Evolutionary conservation across 2,888 invertebrate species (phyloP), one percentile per base, ranked within the genome.

Genomic region (Cabera pusaria): DNA sequence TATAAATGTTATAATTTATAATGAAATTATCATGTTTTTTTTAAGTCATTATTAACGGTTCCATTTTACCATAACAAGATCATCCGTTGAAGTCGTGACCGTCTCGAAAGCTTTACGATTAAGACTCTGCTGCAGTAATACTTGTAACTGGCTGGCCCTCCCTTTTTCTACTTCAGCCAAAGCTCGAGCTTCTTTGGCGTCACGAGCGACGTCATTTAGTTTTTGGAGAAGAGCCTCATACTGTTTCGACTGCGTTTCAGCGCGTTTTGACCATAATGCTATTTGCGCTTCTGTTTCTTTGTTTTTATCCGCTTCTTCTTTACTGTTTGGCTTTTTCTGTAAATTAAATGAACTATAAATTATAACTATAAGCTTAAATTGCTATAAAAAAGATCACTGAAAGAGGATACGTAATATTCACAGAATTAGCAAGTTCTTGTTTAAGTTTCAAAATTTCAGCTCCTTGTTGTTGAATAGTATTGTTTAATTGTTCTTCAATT

Each of bases 381-480:
- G n/a, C n/a, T n/a, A n/a, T n/a, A n/a, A n/a, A n/a, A n/a, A n/a
- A n/a, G n/a, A n/a, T n/a, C n/a, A n/a, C n/a, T n/a, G n/a, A n/a
- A n/a, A n/a, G n/a, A n/a, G n/a, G n/a, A n/a, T n/a, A n/a, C n/a
- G n/a, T n/a, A n/a, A n/a, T n/a, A 70, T 71, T 52, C 67, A 86
- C 84, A 35, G 75, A 72, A 52, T 86, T 77, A 16, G 66, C 64
- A 7, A 92, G 52, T 55, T 90, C 88, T 41, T 86, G 78, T 60
- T 82, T 86, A 6, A 92, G 56, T 37, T 66, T 60, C 19, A 70
- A 52, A 56, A 92, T 90, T 75, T 91, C 90, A 26, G 67, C 64
- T 26, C 90, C 90, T 58, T 91, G 91, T 43, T 90, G 76, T 52
- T 76, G 78, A 38, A 91, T 78, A 9, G 90, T 80, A 28, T 67